Evolutionary conservation across 2,888 invertebrate species (phyloP).

Genomic region (Melipona beecheii): DNA sequence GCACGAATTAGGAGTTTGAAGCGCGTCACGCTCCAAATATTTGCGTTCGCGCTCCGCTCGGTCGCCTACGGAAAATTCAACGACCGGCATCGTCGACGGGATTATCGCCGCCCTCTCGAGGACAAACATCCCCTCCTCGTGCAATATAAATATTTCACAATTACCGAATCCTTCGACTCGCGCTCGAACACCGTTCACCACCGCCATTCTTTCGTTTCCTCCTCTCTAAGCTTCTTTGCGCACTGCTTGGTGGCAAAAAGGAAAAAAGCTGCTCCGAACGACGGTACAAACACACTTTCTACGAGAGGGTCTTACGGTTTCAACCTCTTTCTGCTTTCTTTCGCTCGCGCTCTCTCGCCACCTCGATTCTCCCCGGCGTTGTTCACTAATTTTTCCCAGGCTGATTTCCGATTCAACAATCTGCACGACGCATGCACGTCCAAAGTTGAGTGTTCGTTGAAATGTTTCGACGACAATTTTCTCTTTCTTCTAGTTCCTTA

Average conservation of each 20-base stretch:
- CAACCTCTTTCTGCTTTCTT: slow-evolving; percentile 8
- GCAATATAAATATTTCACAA: slow-evolving; percentile 44
- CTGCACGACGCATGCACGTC: too few relatives aligned
- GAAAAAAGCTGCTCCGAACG: too few relatives aligned
- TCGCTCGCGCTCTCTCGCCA: not conserved
- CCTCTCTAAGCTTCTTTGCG: not conserved
- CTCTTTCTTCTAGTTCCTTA: too few relatives aligned
- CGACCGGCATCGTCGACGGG: slow-evolving; percentile 11
- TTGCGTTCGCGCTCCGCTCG: slow-evolving; percentile 24
- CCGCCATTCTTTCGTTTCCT: not conserved
- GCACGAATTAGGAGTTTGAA: slow-evolving; percentile 47
- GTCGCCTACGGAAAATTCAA: slow-evolving; percentile 28
- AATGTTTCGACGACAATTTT: too few relatives aligned
- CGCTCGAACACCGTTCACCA: not conserved
- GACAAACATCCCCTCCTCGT: slow-evolving; percentile 7
- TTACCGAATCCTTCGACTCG: slow-evolving; percentile 21
- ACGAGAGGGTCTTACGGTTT: not conserved
- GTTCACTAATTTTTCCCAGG: not conserved
- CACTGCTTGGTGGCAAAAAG: not conserved
- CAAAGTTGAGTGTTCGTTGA: too few relatives aligned
- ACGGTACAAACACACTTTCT: not conserved
- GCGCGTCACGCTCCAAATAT: slow-evolving; percentile 48
- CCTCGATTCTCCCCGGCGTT: not conserved
- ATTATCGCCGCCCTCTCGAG: slow-evolving; percentile 9
- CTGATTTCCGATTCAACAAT: not conserved